Evolutionary conservation across 2,888 invertebrate species (phyloP), one percentile per base, ranked within the genome.

Genomic region (Caenorhabditis becei): DNA sequence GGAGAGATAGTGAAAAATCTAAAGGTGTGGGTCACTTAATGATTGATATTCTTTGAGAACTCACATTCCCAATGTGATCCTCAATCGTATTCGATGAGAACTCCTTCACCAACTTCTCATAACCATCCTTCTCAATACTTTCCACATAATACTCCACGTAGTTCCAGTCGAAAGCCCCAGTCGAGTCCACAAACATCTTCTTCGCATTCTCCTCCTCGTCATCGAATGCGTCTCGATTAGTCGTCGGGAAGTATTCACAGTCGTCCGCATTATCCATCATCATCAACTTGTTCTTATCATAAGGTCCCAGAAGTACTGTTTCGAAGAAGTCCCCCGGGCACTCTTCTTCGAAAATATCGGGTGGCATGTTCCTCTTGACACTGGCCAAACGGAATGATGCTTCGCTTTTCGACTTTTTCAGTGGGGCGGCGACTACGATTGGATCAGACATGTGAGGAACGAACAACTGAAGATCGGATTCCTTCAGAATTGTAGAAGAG

Each of bases 121-220:
- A 58, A 5, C 63, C 63, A 49, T 75, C 69, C 23, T 63, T 66
- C 23, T 80, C 80, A 32, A 80, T 53, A 44, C 59, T 74, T 32
- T 80, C 80, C 7, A 70, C 35, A 53, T 69, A 80, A 65, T 75
- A 80, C 32, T 80, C 74, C 8, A 69, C 53, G 51, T 74, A 74
- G 47, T 75, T 80, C 80, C 80, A 80, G 51, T 80, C 69, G n/a
- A 80, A 70, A 14, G 51, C 26, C 10, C 75, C 75, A 37, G 58
- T 63, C 20, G 56, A 41, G 28, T 74, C 61, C 0, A 65, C 56
- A 18, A 80, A 70, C 41, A 69, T 62, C 41, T 63, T 77, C 54
- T 77, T 77, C 20, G 63, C 69, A 54, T 74, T 65, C 59, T 77
- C 77, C 41, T 77, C 77, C n/a, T 77, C 77, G 16, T 77, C 77